Evolutionary conservation across 2,888 invertebrate genomes (phyloP).

Genomic region (Drosophila formosana): DNA sequence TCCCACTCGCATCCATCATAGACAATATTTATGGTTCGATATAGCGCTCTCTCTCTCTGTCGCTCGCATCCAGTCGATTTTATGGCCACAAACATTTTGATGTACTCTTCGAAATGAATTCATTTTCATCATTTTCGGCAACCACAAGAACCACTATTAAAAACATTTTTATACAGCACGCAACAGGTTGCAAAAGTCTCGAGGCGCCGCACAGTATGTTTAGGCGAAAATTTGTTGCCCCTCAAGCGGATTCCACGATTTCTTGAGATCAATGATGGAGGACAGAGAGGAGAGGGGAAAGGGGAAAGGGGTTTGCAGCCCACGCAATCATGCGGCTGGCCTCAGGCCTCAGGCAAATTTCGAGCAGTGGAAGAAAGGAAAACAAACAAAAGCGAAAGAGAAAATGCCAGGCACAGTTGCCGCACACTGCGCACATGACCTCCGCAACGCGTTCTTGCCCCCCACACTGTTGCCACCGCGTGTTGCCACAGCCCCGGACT

Average conservation of each 20-base stretch:
- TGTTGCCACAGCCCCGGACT: constrained; percentile 3
- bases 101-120: constrained; percentile 56
- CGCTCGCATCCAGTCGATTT: constrained; percentile 31
- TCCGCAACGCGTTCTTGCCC: constrained; percentile 51
- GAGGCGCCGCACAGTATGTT: constrained; percentile 26
- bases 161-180: constrained; percentile 22
- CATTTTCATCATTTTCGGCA: constrained; percentile 40
- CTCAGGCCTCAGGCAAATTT: constrained; percentile 40
- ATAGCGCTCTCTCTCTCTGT: constrained; percentile 21
- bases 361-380: constrained; percentile 31
- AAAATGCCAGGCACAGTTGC: constrained; percentile 7
- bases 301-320: background rate
- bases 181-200: constrained; percentile 71
- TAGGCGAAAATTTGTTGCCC: constrained; percentile 36
- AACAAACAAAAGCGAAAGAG: constrained; percentile 38
- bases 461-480: constrained; percentile 6
- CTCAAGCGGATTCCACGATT: background rate
- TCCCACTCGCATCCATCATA: constrained; percentile 60
- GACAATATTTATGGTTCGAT: constrained; percentile 41
- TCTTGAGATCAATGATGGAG: too few species aligned
- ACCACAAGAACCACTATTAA: constrained; percentile 26
- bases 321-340: constrained; percentile 49
- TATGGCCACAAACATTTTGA: constrained; percentile 69
- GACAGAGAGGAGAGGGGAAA: background rate
- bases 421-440: constrained; percentile 56